Percentiles rank a stretch among this genome's conserved stretches.
These are phyloP conservation scores for Drosophila siamana DNA, from an alignment of 2,888 invertebrate species.

Conservation along the genomic window DNA sequence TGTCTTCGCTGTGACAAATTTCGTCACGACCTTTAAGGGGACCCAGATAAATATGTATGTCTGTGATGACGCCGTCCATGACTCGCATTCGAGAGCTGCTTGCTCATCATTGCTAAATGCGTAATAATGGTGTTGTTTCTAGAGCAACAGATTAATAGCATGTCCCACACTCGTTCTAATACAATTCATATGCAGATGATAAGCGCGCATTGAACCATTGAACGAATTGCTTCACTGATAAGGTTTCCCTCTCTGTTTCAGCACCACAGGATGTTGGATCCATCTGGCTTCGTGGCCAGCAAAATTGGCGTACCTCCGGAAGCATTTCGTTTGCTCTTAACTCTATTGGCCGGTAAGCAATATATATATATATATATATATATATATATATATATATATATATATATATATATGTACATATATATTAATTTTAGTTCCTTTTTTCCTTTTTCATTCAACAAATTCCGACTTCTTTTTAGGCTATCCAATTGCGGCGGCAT, in stretches of 20 bases:
- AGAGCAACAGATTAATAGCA: conserved; percentile 19
- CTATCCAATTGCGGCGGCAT: conserved; percentile 90
- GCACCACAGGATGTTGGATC: conserved; percentile 9
- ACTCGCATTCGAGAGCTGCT: conserved; percentile 8
- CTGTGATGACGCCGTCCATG: conserved; percentile 20
- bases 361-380: neutral
- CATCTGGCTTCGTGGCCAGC: conserved; percentile 31
- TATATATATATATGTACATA: neutral
- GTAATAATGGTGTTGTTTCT: conserved; percentile 13
- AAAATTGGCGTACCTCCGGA: conserved; percentile 87
- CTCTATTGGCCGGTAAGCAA: conserved; percentile 88
- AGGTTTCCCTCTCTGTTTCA: conserved; percentile 11
- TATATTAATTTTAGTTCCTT: too few relatives aligned
- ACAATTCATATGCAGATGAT: conserved; percentile 11
- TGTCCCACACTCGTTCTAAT: neutral
- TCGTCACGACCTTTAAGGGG: conserved; percentile 25
- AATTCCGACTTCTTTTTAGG: conserved; percentile 85
- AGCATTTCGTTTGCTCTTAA: conserved; percentile 88
- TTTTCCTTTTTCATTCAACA: too few relatives aligned
- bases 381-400: neutral
- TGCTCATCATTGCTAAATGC: conserved; percentile 12
- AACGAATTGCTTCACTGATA: conserved; percentile 31
- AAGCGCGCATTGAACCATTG: conserved; percentile 27
- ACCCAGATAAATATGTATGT: neutral
- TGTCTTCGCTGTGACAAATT: conserved; percentile 5